Base-by-base conservation (phyloP, 2,113 vertebrate genomes). In the Rhinogobius similis region DNA sequence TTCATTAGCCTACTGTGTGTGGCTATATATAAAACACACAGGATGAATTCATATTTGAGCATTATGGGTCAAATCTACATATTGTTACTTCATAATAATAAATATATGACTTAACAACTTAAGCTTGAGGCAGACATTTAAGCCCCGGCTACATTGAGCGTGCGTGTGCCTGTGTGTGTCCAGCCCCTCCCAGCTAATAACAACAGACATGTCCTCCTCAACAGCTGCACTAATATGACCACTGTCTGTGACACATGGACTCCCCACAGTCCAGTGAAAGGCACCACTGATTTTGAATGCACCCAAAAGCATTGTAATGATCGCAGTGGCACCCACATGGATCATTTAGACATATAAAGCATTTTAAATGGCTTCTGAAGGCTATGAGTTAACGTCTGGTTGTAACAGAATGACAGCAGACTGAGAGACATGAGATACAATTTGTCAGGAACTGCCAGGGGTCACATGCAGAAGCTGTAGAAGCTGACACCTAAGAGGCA, bases 161-260 rank as follows among this genome's bases (percentile, higher is more conserved):
- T 76, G 67, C 76, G 74, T 76, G 50, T 61, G 56, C n/a, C 36
- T 75, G 66, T 83, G 59, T 79, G 82, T 79, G 56, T 79, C 62
- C 83, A 76, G 82, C 83, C 85, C 73, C 78, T 89, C 82, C 84
- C 76, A 74, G 50, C 62, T 76, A 75, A 90, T 87, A 91, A 90
- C 91, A 92, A 85, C 86, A 90, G 89, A 74, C 83, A 84, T 85
- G 86, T 88, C 85, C 82, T 80, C 53, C 79, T 79, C 86, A 90
- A 89, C 91, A 91, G 91, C 91, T 91, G 91, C 91, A 90, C 89
- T 87, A 92, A 89, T 89, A 86, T 80, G 84, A 86, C 70, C 83
- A 74, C 66, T 75, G 86, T 86, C 76, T 86, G 77, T 75, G 82
- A 91, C 85, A 89, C 72, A 69, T 81, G 89, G 84, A 86, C 87